A percentile compares a stretch with the other conserved stretches of the same genome.
phyloP scores from a whole-genome alignment of 2,113 vertebrate genomes.

The Sander vitreus region DNA sequence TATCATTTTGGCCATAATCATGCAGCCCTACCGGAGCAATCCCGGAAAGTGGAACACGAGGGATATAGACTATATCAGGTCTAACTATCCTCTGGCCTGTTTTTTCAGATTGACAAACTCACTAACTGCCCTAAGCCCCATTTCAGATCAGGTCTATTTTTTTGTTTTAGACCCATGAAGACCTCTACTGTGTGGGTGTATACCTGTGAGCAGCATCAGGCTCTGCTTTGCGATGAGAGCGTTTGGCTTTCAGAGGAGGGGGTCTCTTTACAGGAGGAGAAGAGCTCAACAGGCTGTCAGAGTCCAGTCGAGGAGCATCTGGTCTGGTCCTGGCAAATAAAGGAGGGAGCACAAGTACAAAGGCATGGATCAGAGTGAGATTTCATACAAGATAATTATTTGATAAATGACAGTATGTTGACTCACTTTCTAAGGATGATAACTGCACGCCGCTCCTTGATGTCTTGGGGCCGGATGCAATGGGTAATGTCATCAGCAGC shows the following conservation, averaged over 20 bases:
- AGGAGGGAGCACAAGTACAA: slow-evolving; percentile 8
- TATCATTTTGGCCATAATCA: too few relatives aligned
- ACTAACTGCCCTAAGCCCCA: neutral
- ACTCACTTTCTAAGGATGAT: slow-evolving; percentile 99
- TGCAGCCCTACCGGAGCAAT: too few relatives aligned
- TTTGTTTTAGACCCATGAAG: neutral
- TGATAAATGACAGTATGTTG: neutral
- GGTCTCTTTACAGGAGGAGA: slow-evolving; percentile 87
- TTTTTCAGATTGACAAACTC: neutral
- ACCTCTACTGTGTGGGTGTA: neutral
- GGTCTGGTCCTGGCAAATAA: slow-evolving; percentile 90
- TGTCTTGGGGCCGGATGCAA: slow-evolving; percentile 98
- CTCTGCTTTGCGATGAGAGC: slow-evolving; percentile 95
- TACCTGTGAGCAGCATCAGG: slow-evolving; percentile 96
- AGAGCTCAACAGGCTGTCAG: slow-evolving; percentile 85
- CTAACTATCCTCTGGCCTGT: neutral
- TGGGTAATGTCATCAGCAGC: slow-evolving; percentile 99
- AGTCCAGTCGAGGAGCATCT: slow-evolving; percentile 94
- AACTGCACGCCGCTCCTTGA: slow-evolving; percentile 96
- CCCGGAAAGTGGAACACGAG: too few relatives aligned
- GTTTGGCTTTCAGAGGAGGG: slow-evolving; percentile 91
- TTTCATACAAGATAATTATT: neutral
- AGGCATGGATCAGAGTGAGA: neutral
- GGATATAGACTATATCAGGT: neutral
- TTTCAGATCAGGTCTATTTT: neutral